phyloP scores from a whole-genome alignment of 2,888 invertebrate genomes.

The Ochropleura leucogaster region DNA sequence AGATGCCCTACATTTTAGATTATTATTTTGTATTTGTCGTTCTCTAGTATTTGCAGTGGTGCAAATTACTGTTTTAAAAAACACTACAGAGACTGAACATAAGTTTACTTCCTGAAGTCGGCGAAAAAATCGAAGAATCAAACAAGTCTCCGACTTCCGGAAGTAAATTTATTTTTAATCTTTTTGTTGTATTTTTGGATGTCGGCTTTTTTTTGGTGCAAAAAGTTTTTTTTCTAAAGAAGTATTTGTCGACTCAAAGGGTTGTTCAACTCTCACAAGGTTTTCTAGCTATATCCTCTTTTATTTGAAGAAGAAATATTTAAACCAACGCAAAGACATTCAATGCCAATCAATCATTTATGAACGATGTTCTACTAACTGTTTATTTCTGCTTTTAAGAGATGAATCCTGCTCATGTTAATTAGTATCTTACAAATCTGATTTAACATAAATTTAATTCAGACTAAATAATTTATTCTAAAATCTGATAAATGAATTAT shows the following conservation, averaged over 20 bases:
- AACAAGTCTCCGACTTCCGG: too few species aligned
- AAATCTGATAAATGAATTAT: slow-evolving; percentile 10
- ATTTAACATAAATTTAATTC: slow-evolving; percentile 30
- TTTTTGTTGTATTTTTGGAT: too few species aligned
- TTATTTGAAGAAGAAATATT: slow-evolving; percentile 16
- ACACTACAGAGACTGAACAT: too few species aligned
- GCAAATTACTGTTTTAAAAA: slow-evolving; percentile 33
- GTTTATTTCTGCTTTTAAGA: slow-evolving; percentile 22
- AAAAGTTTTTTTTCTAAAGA: neutral
- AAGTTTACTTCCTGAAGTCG: too few species aligned
- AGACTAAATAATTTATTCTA: slow-evolving; percentile 15
- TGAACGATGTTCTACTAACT: slow-evolving; percentile 17
- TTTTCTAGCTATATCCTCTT: slow-evolving; percentile 4
- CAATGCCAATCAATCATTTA: slow-evolving; percentile 36
- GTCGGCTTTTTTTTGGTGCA: too few species aligned
- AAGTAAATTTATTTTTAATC: too few species aligned
- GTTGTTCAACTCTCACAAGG: slow-evolving; percentile 16
- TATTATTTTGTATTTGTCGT: neutral
- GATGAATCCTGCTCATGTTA: slow-evolving; percentile 9
- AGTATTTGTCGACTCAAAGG: slow-evolving; percentile 4
- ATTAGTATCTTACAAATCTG: slow-evolving; percentile 34
- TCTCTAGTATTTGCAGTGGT: slow-evolving; percentile 1
- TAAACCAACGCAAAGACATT: slow-evolving; percentile 33
- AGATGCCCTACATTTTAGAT: neutral
- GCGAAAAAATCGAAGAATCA: too few species aligned